Evolutionary conservation across 2,888 invertebrate species (phyloP), one percentile per base, ranked within the genome.

Genomic region (Drosophila meridionalis): DNA sequence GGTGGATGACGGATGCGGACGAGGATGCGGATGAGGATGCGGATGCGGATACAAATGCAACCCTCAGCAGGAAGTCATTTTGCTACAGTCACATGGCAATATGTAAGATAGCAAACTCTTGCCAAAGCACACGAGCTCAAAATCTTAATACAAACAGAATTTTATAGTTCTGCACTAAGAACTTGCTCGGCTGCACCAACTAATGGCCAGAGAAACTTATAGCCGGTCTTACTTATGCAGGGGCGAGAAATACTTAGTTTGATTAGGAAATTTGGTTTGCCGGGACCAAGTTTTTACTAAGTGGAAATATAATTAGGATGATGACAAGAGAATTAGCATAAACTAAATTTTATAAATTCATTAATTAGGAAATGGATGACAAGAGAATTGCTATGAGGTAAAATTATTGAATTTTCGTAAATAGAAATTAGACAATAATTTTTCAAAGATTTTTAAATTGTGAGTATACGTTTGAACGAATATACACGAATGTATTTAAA

Each of bases 31-130:
- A 72, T 68, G 43, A 30, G 69, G 64, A 76, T 74, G 28, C 20
- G 65, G 52, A 64, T 70, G 30, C 40, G 66, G 63, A 71, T 76
- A 38, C 36, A 42, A 52, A 62, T 67, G 67, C 67, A 63, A 57
- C 50, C 56, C 60, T 64, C 58, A 59, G 71, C 85, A 85, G 85
- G 85, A 85, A 90, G 78, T 86, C 80, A 85, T 85, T 90, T 88
- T 76, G 73, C 71, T 65, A 70, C 66, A 88, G 71, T 76, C 87
- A 52, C 75, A 58, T 71, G 60, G 69, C 69, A 63, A 73, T 79
- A 57, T 56, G 50, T 60, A 48, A 38, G 57, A 40, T 43, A 26
- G 58, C 52, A 36, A 45, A 71, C 48, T 55, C 53, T 64, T 45
- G 55, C 47, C 48, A 43, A 57, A 55, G 59, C 59, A 47, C 50